Base-by-base conservation (phyloP, 2,113 vertebrate genomes). In the Chascanopsetta lugubris region DNA sequence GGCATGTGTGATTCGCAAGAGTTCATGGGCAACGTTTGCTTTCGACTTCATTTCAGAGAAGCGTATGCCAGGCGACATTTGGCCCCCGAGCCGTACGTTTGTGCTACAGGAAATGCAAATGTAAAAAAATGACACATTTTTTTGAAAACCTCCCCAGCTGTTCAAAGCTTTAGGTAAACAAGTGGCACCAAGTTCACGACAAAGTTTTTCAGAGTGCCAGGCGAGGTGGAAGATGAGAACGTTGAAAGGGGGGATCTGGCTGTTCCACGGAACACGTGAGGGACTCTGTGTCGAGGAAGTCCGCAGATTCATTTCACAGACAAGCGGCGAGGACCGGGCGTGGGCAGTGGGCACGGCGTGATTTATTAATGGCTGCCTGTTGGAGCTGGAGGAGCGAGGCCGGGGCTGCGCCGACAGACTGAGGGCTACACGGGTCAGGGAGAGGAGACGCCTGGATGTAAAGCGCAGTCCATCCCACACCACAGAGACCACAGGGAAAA, bases 311-410 rank as follows among this genome's bases (percentile, higher is more conserved):
- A 79, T 91, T 90, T 87, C 87, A 69, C 63, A 82, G 77, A 77
- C 77, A 64, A 25, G 22, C 60, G 54, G 72, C 81, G 86, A 86
- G 88, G 83, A 72, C 72, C 81, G 72, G 68, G 80, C 67, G 66
- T n/a, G 58, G 63, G 60, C 88, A 90, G 91, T 85, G 85, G 89
- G 82, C 68, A 64, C 69, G 53, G 42, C 78, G 72, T 90, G 83
- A 90, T 87, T 90, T 88, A 91, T 91, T 87, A 80, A 91, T 84
- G 83, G 62, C 25, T 43, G 59, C 82, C 75, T 78, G 77, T 85
- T 88, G 79, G 61, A 80, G 69, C 75, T 51, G 46, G 61, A 80
- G 55, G 48, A 69, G 46, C n/a, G 29, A 65, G 69, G 71, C 59
- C 13, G 57, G 68, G 27, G 42, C 69, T 42, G 57, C 38, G 30